phyloP scores from a whole-genome alignment of 2,113 vertebrate species.

The Ictalurus punctatus region DNA sequence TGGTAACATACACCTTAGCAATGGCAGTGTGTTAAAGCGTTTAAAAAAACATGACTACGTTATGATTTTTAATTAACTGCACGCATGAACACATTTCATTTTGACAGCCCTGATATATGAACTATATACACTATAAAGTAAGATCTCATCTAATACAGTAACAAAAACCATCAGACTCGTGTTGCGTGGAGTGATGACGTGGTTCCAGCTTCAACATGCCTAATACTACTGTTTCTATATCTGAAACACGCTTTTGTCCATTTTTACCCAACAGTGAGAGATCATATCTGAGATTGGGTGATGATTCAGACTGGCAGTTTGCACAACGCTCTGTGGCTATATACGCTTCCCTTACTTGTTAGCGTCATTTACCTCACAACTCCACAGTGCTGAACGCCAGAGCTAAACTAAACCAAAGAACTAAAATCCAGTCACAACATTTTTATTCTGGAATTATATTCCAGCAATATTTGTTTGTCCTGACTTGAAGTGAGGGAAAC shows the following conservation, averaged over 20 bases:
- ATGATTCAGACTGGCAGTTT: not conserved
- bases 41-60: no score
- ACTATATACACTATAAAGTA: not conserved
- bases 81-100: no score
- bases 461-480: not conserved
- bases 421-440: not conserved
- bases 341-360: not conserved
- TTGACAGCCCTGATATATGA: no score
- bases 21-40: no score
- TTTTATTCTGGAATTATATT: no score
- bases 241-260: not conserved
- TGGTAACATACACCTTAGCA: not conserved
- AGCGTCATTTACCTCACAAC: not conserved
- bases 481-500: not conserved
- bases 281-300: not conserved
- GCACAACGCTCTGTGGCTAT: not conserved
- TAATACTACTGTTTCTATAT: not conserved
- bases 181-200: not conserved
- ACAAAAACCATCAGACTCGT: not conserved
- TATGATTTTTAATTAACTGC: no score
- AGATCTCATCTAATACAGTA: not conserved
- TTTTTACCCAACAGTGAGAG: not conserved
- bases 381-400: not conserved
- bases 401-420: not conserved
- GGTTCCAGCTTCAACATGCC: not conserved